Evolutionary conservation across 2,113 vertebrate species (phyloP).

Genomic region (Indri indri): DNA sequence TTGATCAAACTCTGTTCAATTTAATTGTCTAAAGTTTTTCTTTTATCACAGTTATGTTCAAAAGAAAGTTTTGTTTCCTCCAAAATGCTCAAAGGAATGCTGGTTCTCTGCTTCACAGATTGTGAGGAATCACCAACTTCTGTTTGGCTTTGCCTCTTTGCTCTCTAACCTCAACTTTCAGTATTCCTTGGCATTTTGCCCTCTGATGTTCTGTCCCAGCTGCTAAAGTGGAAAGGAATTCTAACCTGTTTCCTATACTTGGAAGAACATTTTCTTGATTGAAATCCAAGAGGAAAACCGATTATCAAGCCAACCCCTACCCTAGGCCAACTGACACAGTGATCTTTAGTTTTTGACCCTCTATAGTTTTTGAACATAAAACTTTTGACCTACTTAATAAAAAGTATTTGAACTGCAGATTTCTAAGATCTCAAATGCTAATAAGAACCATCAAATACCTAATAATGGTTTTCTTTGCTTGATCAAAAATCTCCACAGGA

Average conservation of each 20-base stretch:
- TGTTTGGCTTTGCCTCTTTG: not conserved
- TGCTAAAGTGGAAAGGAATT: not conserved
- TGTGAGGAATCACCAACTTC: not conserved
- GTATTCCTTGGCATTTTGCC: not conserved
- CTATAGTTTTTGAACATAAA: slow-evolving; percentile 39
- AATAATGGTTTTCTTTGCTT: slow-evolving; percentile 63
- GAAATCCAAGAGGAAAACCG: not conserved
- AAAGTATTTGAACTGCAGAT: slow-evolving; percentile 58
- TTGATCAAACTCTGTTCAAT: not conserved
- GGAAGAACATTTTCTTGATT: not conserved
- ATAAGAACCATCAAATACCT: slow-evolving; percentile 45
- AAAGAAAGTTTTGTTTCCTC: not conserved
- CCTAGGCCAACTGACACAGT: not conserved
- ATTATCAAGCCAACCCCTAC: not conserved
- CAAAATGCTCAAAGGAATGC: not conserved
- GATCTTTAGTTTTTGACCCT: not conserved
- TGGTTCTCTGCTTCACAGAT: not conserved
- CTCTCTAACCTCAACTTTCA: not conserved
- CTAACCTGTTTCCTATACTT: not conserved
- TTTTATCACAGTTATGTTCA: not conserved
- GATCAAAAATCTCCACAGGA: slow-evolving; percentile 65
- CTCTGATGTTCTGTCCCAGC: not conserved
- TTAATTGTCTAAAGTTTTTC: not conserved
- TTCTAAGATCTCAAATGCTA: slow-evolving; percentile 49
- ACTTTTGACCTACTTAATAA: slow-evolving; percentile 49